Base-by-base conservation (phyloP, 2,113 vertebrate genomes). In the Tylochromis polylepis region DNA sequence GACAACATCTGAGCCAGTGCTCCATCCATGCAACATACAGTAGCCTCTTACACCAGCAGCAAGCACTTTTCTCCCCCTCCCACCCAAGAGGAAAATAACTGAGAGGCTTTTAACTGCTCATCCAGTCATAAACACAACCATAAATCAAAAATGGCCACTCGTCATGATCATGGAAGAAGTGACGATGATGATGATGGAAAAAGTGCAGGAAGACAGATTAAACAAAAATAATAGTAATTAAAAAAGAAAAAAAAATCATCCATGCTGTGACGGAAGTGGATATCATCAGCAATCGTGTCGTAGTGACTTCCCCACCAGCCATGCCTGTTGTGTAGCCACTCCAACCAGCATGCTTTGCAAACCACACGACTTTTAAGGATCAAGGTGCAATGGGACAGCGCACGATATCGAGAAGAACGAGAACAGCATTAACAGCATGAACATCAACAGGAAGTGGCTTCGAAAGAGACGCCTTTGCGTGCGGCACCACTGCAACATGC, bases 281-380 rank as follows among this genome's bases (percentile, higher is more conserved):
- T 79, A 70, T 84, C 57, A 56, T 78, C 90, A 81, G 85, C 92
- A 65, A 83, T 78, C 27, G 9, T 80, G 87, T 87, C 58, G 22
- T 46, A 46, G 82, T 82, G 82, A 87, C 79, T 27, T 84, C 86
- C 49, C 65, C 85, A 49, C 82, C 70, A 67, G 94, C 93, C 94
- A 95, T 95, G 94, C 95, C 93, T 83, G 89, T 91, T 88, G 83
- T 92, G 87, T 89, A 93, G 93, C 93, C 88, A 89, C 88, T 89
- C 88, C 82, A 94, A 91, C 92, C 93, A 95, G 92, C 95, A 96
- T 95, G 95, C 95, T 92, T 94, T 92, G 93, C 93, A 94, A 94
- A 93, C 89, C 92, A 95, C 90, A 92, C 84, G 86, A 92, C 92
- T 91, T 92, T 91, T 34, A 72, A 91, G 88, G 88, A 90, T 93